Evolutionary conservation across 2,113 vertebrate genomes (phyloP).

Genomic region (Pterocles gutturalis): DNA sequence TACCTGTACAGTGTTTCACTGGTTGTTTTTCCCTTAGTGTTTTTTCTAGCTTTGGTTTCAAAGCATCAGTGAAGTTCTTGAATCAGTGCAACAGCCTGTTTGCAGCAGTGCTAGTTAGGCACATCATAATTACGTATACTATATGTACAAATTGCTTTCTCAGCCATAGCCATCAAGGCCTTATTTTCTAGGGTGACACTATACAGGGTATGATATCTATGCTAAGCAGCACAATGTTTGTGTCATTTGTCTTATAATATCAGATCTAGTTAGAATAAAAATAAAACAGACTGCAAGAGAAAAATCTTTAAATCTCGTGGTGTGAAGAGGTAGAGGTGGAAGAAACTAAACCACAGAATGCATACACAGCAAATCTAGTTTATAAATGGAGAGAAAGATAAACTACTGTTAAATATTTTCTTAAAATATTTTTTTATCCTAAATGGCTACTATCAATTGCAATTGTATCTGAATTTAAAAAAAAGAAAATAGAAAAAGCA

Average conservation of each 20-base stretch:
- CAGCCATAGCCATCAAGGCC: not conserved
- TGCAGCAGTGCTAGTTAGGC: not conserved
- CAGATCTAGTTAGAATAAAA: not conserved
- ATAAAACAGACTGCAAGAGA: not conserved
- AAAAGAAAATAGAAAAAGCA: not conserved
- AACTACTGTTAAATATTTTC: not conserved
- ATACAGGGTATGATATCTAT: not conserved
- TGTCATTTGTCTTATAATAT: not conserved
- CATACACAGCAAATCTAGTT: not conserved
- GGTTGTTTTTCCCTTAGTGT: not conserved
- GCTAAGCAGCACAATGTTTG: accelerated
- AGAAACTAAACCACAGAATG: not conserved
- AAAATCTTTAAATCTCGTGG: not conserved
- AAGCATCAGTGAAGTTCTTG: not conserved
- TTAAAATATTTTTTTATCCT: not conserved
- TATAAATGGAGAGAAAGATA: not conserved
- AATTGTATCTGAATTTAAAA: not conserved
- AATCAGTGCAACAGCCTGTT: not conserved
- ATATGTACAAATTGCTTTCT: not conserved
- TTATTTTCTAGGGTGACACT: not conserved
- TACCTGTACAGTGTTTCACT: not conserved
- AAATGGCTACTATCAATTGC: not conserved
- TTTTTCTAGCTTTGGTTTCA: not conserved
- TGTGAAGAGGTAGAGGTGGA: not conserved
- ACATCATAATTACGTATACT: not conserved